Evolutionary conservation across 1,140 invertebrate genomes (phyloP).

Genomic region (Pseudomyrmex sp.): DNA sequence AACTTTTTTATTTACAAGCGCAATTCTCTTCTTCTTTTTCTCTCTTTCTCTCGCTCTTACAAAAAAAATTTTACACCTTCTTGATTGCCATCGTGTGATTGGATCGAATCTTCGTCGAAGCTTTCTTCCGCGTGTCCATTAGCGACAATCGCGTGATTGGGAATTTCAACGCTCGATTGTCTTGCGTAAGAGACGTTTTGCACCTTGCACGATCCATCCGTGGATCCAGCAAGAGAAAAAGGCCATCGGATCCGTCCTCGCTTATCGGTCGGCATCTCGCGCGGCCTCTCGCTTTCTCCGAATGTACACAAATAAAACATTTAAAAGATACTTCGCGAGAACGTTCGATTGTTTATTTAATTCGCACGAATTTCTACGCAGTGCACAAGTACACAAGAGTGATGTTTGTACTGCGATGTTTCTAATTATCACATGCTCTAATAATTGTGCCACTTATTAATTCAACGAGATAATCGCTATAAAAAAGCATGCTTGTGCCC

Average conservation of each 20-base stretch:
- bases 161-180: slow-evolving; percentile 39
- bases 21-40: not conserved
- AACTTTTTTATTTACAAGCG: not conserved
- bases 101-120: not conserved
- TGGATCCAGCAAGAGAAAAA: slow-evolving; percentile 35
- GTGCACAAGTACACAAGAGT: not conserved
- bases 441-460: slow-evolving; percentile 39
- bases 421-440: slow-evolving; percentile 34
- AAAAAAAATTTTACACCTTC: slow-evolving; percentile 2
- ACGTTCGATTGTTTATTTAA: slow-evolving; percentile 52
- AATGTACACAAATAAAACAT: slow-evolving; percentile 61
- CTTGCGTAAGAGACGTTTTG: slow-evolving; percentile 60
- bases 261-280: slow-evolving; percentile 19
- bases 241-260: slow-evolving; percentile 10
- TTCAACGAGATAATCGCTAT: slow-evolving; percentile 8
- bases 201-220: slow-evolving; percentile 27
- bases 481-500: not conserved
- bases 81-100: not conserved
- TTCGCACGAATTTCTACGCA: not conserved
- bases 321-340: slow-evolving; percentile 3
- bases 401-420: not conserved
- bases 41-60: not conserved
- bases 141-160: slow-evolving; percentile 36
- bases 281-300: slow-evolving; percentile 65
- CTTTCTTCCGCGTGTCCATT: slow-evolving; percentile 30